Percentiles rank a stretch among this genome's conserved stretches.
phyloP scores from a whole-genome alignment of 2,113 vertebrate genomes.

The Melanostigma gelatinosum region DNA sequence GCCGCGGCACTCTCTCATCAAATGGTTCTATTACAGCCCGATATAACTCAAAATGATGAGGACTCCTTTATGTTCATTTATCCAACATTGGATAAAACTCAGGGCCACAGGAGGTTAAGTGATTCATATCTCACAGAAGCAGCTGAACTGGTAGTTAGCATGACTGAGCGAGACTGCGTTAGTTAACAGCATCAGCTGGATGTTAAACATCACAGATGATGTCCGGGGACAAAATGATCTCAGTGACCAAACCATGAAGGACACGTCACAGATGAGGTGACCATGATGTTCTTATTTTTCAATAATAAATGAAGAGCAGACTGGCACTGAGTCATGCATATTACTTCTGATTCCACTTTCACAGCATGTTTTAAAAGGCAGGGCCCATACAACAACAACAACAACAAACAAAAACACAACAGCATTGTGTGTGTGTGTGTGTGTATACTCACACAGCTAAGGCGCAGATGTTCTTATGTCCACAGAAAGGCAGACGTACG shows the following conservation, averaged over 20 bases:
- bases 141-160: neutral
- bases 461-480: conserved; percentile 98
- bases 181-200: neutral
- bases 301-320: neutral
- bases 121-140: neutral
- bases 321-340: neutral
- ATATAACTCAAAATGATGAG: neutral
- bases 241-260: neutral
- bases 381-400: neutral
- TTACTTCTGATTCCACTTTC: neutral
- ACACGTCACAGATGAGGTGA: neutral
- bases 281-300: neutral
- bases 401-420: neutral
- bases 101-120: neutral
- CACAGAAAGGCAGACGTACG: conserved; percentile 96
- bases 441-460: conserved; percentile 90
- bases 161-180: neutral
- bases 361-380: neutral
- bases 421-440: neutral
- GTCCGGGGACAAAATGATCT: neutral
- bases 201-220: neutral
- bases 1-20: neutral
- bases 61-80: neutral
- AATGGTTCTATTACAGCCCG: neutral
- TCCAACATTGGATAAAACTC: neutral